Evolutionary conservation across 2,888 invertebrate species (phyloP).

Genomic region (Fragum whitleyi): DNA sequence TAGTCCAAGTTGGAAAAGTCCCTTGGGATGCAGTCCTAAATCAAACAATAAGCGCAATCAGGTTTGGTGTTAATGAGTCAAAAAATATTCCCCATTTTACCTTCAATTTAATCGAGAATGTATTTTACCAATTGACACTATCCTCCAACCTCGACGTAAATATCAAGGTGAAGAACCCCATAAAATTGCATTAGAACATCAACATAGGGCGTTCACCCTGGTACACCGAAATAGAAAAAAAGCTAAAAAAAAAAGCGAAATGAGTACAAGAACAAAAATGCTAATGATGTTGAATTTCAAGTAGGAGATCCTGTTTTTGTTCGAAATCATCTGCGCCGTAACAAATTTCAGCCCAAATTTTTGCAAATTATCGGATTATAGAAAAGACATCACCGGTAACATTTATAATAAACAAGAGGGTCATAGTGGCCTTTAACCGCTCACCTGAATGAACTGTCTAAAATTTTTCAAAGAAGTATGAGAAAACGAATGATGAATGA

Average conservation of each 20-base stretch:
- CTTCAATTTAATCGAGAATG: slow-evolving; percentile 52
- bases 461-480: too few relatives aligned
- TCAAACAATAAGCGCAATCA: slow-evolving; percentile 47
- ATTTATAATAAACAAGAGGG: slow-evolving; percentile 45
- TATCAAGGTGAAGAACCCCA: slow-evolving; percentile 50
- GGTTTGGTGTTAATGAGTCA: slow-evolving; percentile 48
- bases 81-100: slow-evolving; percentile 50
- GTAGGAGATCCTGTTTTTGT: slow-evolving; percentile 58
- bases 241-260: slow-evolving; percentile 42
- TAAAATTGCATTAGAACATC: slow-evolving; percentile 57
- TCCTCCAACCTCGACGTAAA: slow-evolving; percentile 46
- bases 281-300: slow-evolving; percentile 41
- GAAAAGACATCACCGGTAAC: slow-evolving; percentile 47
- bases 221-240: slow-evolving; percentile 38
- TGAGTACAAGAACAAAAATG: slow-evolving; percentile 41
- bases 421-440: too few relatives aligned
- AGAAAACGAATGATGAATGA: too few relatives aligned
- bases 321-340: slow-evolving; percentile 41
- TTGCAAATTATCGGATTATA: slow-evolving; percentile 50
- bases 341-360: slow-evolving; percentile 54
- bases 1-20: slow-evolving; percentile 21
- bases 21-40: slow-evolving; percentile 45
- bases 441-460: too few relatives aligned
- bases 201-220: slow-evolving; percentile 48
- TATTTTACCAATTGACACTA: slow-evolving; percentile 52